Base-by-base conservation (phyloP, 2,113 vertebrate species). In the Cochlearius cochlearius region DNA sequence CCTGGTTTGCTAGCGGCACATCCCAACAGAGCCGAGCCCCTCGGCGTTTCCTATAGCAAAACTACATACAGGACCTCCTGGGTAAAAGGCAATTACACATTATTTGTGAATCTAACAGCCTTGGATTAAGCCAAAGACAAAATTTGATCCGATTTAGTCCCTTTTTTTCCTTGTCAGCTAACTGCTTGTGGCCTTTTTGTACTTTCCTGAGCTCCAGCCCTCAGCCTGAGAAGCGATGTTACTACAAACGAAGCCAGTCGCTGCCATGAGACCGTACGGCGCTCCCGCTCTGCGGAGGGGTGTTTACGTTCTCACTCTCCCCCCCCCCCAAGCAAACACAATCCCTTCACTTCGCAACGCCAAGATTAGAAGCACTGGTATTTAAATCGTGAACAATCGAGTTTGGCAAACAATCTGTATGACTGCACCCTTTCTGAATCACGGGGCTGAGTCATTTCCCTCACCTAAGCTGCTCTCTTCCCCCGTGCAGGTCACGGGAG, bases 401-500 rank as follows among this genome's bases (percentile, higher is more conserved):
- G 87, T 94, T 83, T 93, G 73, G 68, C 58, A 64, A 92, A 96
- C 87, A 76, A 75, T 62, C n/a, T 30, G 3, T 79, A 23, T 36
- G 71, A 74, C 59, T 67, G 63, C 62, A 56, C 63, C 25, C 50
- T 79, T 77, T 73, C 73, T 91, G 93, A 94, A 88, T 92, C 87
- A 80, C 0, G 0, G 25, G 19, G 4, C 76, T 91, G 93, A 94
- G 87, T 91, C 74, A 93, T 32, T 96, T 94, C 80, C 74, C 84
- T 94, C 93, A 94, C 91, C 96, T 95, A 49, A 86, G 45, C 38
- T 66, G 63, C 75, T 88, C 55, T 79, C 53, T 80, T 93, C 45
- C 49, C 36, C 79, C 1, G 0, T 56, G 41, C 47, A 56, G 49
- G 52, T 29, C 49, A 66, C 72, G 75, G 75, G 67, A 83, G n/a